phyloP scores from a whole-genome alignment of 2,113 vertebrate species.

The Oreochromis tanganicae region DNA sequence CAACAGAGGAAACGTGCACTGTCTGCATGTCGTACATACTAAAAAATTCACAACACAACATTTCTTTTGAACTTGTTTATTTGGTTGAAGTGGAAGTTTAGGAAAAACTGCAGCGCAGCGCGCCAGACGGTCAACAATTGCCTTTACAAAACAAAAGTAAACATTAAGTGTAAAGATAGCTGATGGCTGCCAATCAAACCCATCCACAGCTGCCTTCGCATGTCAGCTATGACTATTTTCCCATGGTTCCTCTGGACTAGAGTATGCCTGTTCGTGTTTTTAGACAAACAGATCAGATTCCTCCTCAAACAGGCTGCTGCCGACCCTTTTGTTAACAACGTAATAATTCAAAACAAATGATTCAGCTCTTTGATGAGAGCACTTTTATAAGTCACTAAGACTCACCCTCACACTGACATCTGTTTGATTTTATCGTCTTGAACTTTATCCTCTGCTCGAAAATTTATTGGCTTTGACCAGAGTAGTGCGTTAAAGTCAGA shows the following conservation, averaged over 20 bases:
- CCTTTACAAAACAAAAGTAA: slow-evolving; percentile 45
- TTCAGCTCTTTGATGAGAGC: slow-evolving; percentile 97
- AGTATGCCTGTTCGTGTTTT: slow-evolving; percentile 81
- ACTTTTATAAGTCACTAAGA: slow-evolving; percentile 97
- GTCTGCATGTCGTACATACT: not conserved
- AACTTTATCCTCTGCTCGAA: slow-evolving; percentile 97
- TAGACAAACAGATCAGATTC: slow-evolving; percentile 99
- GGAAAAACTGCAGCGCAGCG: not conserved
- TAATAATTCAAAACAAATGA: slow-evolving; percentile 99
- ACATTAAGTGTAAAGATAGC: slow-evolving; percentile 45
- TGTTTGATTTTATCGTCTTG: slow-evolving; percentile 99
- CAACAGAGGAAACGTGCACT: slow-evolving; percentile 14
- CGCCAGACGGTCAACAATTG: slow-evolving; percentile 38
- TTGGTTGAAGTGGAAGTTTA: not conserved
- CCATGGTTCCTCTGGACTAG: slow-evolving; percentile 78
- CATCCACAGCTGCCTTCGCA: slow-evolving; percentile 67
- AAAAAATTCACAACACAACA: not conserved
- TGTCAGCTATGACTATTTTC: slow-evolving; percentile 82
- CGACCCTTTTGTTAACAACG: slow-evolving; percentile 96
- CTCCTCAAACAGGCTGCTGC: slow-evolving; percentile 95
- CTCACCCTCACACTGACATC: slow-evolving; percentile 95
- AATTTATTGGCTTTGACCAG: slow-evolving; percentile 97
- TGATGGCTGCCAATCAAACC: slow-evolving; percentile 89
- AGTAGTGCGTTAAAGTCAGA: slow-evolving; percentile 90
- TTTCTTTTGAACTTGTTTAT: not conserved